phyloP scores from a whole-genome alignment of 92 coral and sea anemone species.

The Pocillopora meandrina region DNA sequence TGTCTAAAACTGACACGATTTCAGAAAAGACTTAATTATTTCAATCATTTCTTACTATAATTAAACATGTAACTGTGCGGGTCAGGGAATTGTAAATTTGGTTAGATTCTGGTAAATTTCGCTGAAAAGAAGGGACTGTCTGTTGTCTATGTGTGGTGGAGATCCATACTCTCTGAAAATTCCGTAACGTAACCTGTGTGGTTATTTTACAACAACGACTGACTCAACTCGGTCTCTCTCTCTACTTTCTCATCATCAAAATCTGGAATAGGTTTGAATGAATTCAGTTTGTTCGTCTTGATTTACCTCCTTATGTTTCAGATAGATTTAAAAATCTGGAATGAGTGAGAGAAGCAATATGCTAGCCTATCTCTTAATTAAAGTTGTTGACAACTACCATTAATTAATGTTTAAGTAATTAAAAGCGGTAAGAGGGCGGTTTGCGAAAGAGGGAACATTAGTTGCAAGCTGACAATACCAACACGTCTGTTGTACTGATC shows the following conservation, averaged over 20 bases:
- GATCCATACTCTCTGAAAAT: neutral
- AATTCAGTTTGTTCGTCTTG: neutral
- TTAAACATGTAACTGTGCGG: too few relatives aligned
- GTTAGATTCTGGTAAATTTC: too few relatives aligned
- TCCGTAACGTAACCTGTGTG: neutral
- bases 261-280: conserved; percentile 23
- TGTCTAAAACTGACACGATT: neutral
- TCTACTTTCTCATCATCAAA: neutral
- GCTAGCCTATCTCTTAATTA: conserved; percentile 20
- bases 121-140: too few relatives aligned
- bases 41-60: neutral
- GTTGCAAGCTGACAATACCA: neutral
- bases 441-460: conserved; percentile 29
- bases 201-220: neutral
- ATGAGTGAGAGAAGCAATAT: neutral
- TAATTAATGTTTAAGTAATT: conserved; percentile 70
- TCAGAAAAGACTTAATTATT: neutral
- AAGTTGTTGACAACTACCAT: conserved; percentile 52
- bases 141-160: too few relatives aligned
- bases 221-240: neutral
- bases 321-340: conserved; percentile 10
- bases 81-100: too few relatives aligned
- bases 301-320: neutral
- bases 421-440: conserved; percentile 44
- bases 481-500: too few relatives aligned